Percentiles rank a stretch among this genome's conserved stretches.
phyloP scores from a whole-genome alignment of 2,113 vertebrate species.

The Mesocricetus auratus region DNA sequence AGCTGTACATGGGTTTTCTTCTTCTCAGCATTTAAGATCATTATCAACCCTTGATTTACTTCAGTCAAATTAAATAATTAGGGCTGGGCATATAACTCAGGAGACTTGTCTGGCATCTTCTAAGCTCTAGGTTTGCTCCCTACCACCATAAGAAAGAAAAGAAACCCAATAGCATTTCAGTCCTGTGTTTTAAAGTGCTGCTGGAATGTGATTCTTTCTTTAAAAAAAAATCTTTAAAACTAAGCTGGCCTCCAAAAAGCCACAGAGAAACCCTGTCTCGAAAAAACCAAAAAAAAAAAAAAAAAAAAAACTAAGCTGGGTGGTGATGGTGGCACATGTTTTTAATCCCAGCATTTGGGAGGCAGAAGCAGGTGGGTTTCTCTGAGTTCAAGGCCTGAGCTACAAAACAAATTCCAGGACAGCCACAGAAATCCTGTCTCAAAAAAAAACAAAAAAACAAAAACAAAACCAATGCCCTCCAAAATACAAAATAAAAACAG shows the following conservation, averaged over 20 bases:
- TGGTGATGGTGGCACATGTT: background rate
- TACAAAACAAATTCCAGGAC: background rate
- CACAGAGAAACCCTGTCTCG: too few relatives aligned
- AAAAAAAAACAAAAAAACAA: background rate
- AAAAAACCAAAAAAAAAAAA: too few relatives aligned
- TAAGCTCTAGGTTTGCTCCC: background rate
- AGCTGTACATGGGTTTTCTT: background rate
- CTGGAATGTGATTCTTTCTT: background rate
- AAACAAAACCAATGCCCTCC: background rate
- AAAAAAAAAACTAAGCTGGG: too few relatives aligned
- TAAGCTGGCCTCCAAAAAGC: too few relatives aligned
- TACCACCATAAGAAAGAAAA: background rate
- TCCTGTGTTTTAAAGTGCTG: conserved; percentile 1
- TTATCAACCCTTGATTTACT: background rate
- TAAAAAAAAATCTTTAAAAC: too few relatives aligned
- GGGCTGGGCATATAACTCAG: background rate
- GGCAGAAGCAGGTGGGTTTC: background rate
- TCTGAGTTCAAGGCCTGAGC: background rate
- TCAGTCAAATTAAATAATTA: background rate
- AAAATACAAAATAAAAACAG: background rate
- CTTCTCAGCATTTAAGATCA: background rate
- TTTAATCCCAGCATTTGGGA: background rate
- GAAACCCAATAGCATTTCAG: background rate
- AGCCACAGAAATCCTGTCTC: background rate
- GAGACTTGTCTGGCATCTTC: background rate